These are phyloP conservation scores for Egretta garzetta DNA, from an alignment of 2,113 vertebrate species.

Conservation along the genomic window DNA sequence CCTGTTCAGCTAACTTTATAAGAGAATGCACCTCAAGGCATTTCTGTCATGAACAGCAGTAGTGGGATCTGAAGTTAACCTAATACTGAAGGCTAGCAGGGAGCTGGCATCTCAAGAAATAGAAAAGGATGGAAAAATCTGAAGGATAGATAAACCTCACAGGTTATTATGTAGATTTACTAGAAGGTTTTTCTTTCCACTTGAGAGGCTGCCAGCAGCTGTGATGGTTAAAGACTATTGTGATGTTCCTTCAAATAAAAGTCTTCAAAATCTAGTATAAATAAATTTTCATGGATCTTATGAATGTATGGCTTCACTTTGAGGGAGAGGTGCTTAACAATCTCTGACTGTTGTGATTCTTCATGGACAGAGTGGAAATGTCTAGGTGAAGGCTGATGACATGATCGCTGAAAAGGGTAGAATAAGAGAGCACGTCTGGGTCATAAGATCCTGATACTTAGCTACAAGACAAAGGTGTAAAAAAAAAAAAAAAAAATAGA, in stretches of 20 bases:
- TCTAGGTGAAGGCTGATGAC: background rate
- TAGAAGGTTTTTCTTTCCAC: background rate
- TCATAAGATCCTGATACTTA: background rate
- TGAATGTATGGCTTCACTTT: background rate
- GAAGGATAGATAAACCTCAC: background rate
- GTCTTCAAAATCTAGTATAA: background rate
- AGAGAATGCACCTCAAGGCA: background rate
- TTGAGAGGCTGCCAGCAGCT: background rate
- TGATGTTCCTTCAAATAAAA: background rate
- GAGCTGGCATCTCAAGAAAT: background rate
- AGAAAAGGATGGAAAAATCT: background rate
- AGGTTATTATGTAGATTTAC: background rate
- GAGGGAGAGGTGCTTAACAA: background rate
- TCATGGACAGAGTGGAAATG: background rate
- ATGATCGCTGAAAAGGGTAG: background rate
- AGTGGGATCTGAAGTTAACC: background rate
- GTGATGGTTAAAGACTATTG: background rate
- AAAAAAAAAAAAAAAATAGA: background rate
- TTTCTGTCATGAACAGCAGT: background rate
- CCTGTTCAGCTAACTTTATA: background rate
- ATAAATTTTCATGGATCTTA: background rate
- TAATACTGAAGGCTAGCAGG: background rate
- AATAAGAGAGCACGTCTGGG: background rate
- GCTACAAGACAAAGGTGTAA: background rate
- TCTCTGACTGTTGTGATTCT: background rate